phyloP scores from a whole-genome alignment of 2,797 vertebrate species.

The Odontamblyopus rebecca region DNA sequence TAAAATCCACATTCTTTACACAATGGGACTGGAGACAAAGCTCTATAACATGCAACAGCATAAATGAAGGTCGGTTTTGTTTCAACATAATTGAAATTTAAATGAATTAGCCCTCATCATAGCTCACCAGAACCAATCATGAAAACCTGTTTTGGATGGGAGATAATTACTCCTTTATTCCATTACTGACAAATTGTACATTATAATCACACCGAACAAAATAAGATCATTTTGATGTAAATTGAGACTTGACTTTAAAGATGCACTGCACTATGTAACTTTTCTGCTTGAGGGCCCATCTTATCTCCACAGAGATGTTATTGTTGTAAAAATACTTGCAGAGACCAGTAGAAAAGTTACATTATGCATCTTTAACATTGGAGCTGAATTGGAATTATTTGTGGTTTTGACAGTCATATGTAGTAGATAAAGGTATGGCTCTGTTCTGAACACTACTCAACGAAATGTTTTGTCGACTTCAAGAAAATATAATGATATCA shows the following conservation, averaged over 20 bases:
- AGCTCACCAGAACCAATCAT: constrained; percentile 12
- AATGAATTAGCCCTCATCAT: constrained; percentile 28
- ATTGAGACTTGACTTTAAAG: constrained; percentile 44
- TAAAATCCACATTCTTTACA: constrained; percentile 33
- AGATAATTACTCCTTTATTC: constrained; percentile 1
- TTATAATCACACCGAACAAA: constrained; percentile 47
- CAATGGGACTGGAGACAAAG: constrained; percentile 39
- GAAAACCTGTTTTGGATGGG: constrained; percentile 18
- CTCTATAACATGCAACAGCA: constrained; percentile 13
- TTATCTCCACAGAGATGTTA: neutral
- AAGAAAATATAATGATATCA: no score
- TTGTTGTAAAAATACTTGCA: neutral
- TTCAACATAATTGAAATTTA: constrained; percentile 37
- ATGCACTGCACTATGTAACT: neutral
- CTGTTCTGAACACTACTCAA: no score
- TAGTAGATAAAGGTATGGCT: no score
- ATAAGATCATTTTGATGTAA: constrained; percentile 44
- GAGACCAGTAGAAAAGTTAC: no score
- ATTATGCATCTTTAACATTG: no score
- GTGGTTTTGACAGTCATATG: no score
- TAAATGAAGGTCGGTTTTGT: constrained; percentile 21
- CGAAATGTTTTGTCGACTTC: no score
- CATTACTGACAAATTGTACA: constrained; percentile 27
- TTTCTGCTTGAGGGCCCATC: neutral
- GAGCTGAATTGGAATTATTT: no score